phyloP scores from a whole-genome alignment of 2,888 invertebrate species.

The Leptinotarsa tumamoca region DNA sequence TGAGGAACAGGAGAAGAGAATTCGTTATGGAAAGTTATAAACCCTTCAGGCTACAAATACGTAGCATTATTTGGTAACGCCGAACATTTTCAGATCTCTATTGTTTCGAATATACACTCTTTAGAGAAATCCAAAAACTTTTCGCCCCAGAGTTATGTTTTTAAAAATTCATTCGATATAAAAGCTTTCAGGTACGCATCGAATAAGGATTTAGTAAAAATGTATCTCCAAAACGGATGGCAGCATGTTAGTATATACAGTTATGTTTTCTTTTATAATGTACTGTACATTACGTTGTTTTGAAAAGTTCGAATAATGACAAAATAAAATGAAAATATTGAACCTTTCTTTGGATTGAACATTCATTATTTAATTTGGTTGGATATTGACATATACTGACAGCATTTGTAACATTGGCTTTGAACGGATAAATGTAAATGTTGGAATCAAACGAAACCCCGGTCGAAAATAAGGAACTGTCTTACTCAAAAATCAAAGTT shows the following conservation, averaged over 20 bases:
- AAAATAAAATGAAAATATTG: background rate
- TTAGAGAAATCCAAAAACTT: background rate
- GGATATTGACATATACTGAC: too few species aligned
- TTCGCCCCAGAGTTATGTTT: constrained; percentile 31
- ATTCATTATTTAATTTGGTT: background rate
- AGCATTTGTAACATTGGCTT: too few species aligned
- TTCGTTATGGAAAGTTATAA: background rate
- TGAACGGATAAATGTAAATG: too few species aligned
- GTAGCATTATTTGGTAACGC: background rate
- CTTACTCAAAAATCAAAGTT: too few species aligned
- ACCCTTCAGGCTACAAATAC: background rate
- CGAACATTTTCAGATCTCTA: constrained; percentile 33
- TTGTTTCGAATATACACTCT: constrained; percentile 5
- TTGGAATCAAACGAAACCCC: too few species aligned
- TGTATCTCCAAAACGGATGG: constrained; percentile 10
- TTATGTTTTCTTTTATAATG: background rate
- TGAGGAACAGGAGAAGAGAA: background rate
- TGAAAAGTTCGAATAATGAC: background rate
- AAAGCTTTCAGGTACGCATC: constrained; percentile 43
- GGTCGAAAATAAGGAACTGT: too few species aligned
- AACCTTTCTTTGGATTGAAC: background rate
- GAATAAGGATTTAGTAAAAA: constrained; percentile 35
- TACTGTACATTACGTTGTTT: background rate
- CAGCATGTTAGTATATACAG: background rate
- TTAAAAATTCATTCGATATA: constrained; percentile 44